phyloP scores from a whole-genome alignment of 2,113 vertebrate species.

The Ceuthmochares aereus region DNA sequence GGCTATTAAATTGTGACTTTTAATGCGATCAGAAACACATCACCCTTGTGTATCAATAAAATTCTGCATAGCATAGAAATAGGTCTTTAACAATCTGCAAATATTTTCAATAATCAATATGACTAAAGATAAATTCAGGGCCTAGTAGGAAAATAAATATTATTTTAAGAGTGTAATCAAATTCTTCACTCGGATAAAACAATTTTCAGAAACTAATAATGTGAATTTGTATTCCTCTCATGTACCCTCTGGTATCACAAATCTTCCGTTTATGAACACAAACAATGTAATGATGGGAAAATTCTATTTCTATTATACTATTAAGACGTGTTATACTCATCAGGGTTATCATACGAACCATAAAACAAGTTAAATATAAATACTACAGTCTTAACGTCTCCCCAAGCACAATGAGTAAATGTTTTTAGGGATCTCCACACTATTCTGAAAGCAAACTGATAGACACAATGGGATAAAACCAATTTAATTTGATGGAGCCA shows the following conservation, averaged over 20 bases:
- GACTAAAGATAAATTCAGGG: conserved; percentile 8
- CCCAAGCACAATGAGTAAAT: background rate
- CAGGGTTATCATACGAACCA: background rate
- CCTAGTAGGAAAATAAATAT: background rate
- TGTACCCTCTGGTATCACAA: background rate
- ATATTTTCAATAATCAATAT: background rate
- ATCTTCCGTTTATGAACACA: background rate
- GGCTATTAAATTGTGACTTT: background rate
- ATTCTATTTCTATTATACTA: background rate
- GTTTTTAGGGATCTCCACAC: background rate
- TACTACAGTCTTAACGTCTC: background rate
- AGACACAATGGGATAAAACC: background rate
- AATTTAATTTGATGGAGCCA: background rate
- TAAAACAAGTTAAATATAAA: background rate
- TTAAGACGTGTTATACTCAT: background rate
- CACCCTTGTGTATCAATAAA: background rate
- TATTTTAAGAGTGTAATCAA: background rate
- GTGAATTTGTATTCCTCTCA: background rate
- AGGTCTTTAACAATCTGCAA: background rate
- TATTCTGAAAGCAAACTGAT: background rate
- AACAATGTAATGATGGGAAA: background rate
- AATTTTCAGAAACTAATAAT: background rate
- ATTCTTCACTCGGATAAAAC: background rate
- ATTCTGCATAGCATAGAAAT: background rate
- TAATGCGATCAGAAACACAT: background rate